Base-by-base conservation (phyloP, 2,113 vertebrate species). In the Dicrurus megarhynchus region DNA sequence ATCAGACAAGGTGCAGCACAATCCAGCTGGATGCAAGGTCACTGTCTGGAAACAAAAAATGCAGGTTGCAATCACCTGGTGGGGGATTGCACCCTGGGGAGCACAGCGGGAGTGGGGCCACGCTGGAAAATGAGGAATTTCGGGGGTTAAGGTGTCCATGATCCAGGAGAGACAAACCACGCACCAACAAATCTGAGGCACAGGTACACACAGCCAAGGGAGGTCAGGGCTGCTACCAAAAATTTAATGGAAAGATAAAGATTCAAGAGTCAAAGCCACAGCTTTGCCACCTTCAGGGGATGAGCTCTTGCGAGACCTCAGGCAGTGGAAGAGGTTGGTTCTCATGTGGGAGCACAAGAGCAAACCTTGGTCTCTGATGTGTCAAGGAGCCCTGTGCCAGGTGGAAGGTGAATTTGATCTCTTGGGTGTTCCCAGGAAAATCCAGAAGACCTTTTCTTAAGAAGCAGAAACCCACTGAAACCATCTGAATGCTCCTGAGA, bases 11-110 rank as follows among this genome's bases (percentile, higher is more conserved):
- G 41, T 50, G 84, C 84, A 64, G 65, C 28, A 24, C 21, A 32
- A 39, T 76, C 52, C 30, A 20, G 33, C 68, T 75, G 80, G 52
- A 64, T 89, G 78, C 93, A 87, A 93, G 93, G 84, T 93, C 89
- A 75, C 77, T 52, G 61, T 46, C 81, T 79, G 57, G 77, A 75
- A 84, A 91, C 28, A 84, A 76, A 55, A 69, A 61, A 73, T 69
- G 74, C 50, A 73, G 61, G 57, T 39, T 85, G 63, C 50, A 56
- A 46, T 91, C 76, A 81, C 49, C 16, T 0, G 0, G 21, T 42
- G 53, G 61, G 68, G 56, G 22, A 39, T 19, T 57, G 33, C 10
- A 1, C 47, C 65, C 33, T 61, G 65, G 53, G 55, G 71, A 77
- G 63, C 2, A 4, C 23, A 67, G 64, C 46, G n/a, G 33, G 68